phyloP scores from a whole-genome alignment of 2,888 invertebrate genomes.

The Ectemnius continuus region DNA sequence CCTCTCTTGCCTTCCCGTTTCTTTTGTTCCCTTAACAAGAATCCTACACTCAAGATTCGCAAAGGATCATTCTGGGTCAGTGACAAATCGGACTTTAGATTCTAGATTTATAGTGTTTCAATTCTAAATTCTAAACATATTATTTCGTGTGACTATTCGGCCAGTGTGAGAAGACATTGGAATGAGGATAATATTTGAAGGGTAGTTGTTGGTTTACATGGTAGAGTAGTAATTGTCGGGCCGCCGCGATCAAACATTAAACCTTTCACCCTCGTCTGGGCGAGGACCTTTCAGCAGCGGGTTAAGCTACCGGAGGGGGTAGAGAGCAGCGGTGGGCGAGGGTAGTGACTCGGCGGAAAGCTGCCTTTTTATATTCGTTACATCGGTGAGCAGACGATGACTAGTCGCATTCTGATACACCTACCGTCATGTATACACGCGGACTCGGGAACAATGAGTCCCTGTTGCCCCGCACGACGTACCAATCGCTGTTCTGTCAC shows the following conservation, averaged over 20 bases:
- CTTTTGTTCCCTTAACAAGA: conserved; percentile 7
- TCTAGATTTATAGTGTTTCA: too few relatives aligned
- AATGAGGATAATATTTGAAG: too few relatives aligned
- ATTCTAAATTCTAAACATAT: too few relatives aligned
- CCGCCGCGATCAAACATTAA: too few relatives aligned
- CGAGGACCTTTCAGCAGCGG: conserved; percentile 22
- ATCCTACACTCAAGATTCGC: background rate
- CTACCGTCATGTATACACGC: conserved; percentile 24
- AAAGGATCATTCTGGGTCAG: conserved; percentile 4
- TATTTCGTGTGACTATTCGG: too few relatives aligned
- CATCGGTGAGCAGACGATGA: conserved; percentile 57
- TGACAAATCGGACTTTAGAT: background rate
- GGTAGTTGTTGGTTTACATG: too few relatives aligned
- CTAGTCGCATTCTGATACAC: conserved; percentile 62
- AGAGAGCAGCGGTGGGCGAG: conserved; percentile 1
- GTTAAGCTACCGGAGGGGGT: conserved; percentile 29
- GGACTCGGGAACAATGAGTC: conserved; percentile 62
- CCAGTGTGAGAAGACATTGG: too few relatives aligned
- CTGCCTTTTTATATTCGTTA: conserved; percentile 39
- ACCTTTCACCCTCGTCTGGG: background rate
- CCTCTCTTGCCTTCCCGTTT: background rate
- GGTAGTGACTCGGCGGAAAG: conserved; percentile 62
- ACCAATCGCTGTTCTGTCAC: conserved; percentile 64
- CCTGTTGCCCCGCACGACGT: conserved; percentile 58
- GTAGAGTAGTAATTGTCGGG: too few relatives aligned